A percentile compares a stretch with the other conserved stretches of the same genome.
Evolutionary conservation across 1,140 invertebrate species (phyloP).

Genomic region (Rhysida immarginata): DNA sequence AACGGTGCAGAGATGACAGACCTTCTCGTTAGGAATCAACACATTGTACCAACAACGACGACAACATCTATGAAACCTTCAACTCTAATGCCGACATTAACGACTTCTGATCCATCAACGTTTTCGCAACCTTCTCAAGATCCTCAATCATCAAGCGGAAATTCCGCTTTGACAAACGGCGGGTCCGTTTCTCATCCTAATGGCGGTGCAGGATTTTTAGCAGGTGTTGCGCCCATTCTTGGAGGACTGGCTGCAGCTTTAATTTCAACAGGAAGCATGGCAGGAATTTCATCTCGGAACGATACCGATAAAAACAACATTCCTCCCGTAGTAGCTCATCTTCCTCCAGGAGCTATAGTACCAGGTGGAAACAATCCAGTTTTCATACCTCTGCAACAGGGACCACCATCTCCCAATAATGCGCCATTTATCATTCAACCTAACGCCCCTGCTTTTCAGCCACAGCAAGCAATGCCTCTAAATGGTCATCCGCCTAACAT

Average conservation of each 20-base stretch:
- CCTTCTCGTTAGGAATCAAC: neutral
- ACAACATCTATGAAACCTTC: neutral
- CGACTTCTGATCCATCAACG: neutral
- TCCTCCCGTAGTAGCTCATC: neutral
- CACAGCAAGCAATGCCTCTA: too few relatives aligned
- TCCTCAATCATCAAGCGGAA: too few relatives aligned
- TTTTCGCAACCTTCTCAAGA: too few relatives aligned
- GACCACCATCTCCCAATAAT: neutral
- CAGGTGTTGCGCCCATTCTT: slow-evolving; percentile 3
- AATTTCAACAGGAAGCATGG: neutral
- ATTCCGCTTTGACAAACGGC: too few relatives aligned
- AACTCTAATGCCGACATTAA: too few relatives aligned
- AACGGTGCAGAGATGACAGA: neutral
- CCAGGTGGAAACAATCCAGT: neutral
- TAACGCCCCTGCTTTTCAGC: too few relatives aligned
- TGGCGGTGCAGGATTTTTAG: neutral
- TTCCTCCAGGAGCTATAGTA: neutral
- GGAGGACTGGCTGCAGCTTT: slow-evolving; percentile 4
- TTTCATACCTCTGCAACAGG: neutral
- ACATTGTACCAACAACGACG: too few relatives aligned
- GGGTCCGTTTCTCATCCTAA: neutral
- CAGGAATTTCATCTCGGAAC: neutral
- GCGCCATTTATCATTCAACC: neutral
- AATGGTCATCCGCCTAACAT: too few relatives aligned
- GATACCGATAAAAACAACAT: slow-evolving; percentile 1